These are phyloP conservation scores for Bombycilla garrulus DNA, from an alignment of 2,113 vertebrate genomes.

Conservation along the genomic window DNA sequence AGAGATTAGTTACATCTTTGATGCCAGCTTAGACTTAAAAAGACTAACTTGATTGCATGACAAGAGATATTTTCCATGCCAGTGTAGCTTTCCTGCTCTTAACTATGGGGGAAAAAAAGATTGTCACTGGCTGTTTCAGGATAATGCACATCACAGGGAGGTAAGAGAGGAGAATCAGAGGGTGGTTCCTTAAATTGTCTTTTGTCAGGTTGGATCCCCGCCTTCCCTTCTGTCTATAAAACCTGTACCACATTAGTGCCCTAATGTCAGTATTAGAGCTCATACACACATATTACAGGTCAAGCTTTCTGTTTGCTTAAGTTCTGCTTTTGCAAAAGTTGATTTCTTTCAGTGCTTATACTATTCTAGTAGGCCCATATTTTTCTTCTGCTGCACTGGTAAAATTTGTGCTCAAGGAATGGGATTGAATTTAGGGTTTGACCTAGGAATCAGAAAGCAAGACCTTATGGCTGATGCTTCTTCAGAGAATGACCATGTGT, in stretches of 20 bases:
- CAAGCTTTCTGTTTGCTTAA: not conserved
- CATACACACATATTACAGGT: not conserved
- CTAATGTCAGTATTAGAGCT: not conserved
- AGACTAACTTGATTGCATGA: not conserved
- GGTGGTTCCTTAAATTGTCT: not conserved
- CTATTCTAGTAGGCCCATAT: not conserved
- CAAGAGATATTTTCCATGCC: not conserved
- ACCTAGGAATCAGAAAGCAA: not conserved
- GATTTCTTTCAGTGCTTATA: not conserved
- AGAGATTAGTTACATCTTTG: constrained; percentile 20
- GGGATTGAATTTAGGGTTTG: not conserved
- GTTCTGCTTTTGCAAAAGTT: not conserved
- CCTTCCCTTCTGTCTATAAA: not conserved
- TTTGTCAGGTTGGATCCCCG: not conserved
- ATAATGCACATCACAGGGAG: not conserved
- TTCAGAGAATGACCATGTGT: not conserved
- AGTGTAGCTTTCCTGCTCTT: not conserved
- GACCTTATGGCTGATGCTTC: not conserved
- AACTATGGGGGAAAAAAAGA: not conserved
- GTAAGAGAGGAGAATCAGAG: not conserved
- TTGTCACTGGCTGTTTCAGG: not conserved
- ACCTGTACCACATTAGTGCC: not conserved
- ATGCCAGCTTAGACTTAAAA: constrained; percentile 20
- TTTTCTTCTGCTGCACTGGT: not conserved
- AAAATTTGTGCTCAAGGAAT: not conserved